phyloP scores from a whole-genome alignment of 1,140 invertebrate genomes.

The Battus philenor region DNA sequence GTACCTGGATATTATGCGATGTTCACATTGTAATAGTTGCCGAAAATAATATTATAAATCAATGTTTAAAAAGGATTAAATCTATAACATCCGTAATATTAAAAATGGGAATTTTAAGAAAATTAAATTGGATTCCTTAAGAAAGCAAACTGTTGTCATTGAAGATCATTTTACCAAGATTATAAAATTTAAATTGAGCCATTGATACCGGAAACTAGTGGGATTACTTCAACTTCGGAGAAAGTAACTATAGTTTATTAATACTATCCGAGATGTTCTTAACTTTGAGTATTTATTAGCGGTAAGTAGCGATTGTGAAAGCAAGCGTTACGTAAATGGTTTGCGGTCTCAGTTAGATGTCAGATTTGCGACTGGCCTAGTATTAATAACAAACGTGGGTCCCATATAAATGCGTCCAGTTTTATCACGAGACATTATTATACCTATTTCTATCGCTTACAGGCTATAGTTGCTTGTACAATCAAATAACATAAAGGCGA shows the following conservation, averaged over 20 bases:
- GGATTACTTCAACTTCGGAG: no score
- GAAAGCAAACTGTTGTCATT: no score
- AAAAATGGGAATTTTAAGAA: no score
- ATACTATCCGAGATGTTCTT: neutral
- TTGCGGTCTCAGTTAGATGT: slow-evolving; percentile 14
- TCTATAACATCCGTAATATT: no score
- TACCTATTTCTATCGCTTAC: neutral
- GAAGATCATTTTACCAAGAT: no score
- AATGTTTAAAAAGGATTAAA: no score
- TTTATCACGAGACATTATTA: neutral
- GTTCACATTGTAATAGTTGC: no score
- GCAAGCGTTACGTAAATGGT: slow-evolving; percentile 35
- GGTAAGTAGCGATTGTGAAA: slow-evolving; percentile 28
- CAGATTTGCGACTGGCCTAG: slow-evolving; percentile 14
- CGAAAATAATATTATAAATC: no score
- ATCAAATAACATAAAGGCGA: slow-evolving; percentile 1
- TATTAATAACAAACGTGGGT: slow-evolving; percentile 5
- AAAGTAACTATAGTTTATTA: neutral
- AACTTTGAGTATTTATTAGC: slow-evolving; percentile 18
- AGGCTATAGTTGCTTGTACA: neutral
- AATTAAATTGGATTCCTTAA: no score
- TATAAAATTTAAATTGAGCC: no score
- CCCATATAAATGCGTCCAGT: slow-evolving; percentile 2
- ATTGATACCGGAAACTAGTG: no score
- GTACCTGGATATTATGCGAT: no score